Evolutionary conservation across 2,113 vertebrate genomes (phyloP).

Genomic region (Lonchura striata): DNA sequence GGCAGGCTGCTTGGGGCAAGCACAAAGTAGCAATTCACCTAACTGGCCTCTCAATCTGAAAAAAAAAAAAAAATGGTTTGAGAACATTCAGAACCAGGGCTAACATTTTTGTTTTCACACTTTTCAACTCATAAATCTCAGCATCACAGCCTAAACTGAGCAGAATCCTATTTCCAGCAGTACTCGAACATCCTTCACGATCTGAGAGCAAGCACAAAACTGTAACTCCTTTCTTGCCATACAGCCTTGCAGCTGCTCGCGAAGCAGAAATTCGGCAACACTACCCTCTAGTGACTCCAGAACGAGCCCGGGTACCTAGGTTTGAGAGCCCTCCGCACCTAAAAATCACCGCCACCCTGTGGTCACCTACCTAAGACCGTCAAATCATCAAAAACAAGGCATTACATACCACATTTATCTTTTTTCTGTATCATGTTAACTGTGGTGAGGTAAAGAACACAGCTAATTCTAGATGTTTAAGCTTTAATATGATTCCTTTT

Average conservation of each 20-base stretch:
- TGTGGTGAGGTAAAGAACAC: background rate
- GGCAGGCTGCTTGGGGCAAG: background rate
- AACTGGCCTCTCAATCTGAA: background rate
- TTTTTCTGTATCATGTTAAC: background rate
- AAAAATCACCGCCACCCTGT: background rate
- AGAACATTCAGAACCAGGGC: background rate
- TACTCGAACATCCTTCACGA: background rate
- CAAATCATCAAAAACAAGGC: background rate
- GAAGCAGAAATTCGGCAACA: background rate
- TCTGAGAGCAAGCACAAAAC: background rate
- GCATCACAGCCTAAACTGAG: background rate
- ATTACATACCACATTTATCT: background rate
- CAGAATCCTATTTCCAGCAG: background rate
- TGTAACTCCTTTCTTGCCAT: background rate
- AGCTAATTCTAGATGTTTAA: background rate
- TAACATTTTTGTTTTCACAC: background rate
- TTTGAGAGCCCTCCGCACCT: fast-evolving
- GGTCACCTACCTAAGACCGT: background rate
- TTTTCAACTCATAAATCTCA: background rate
- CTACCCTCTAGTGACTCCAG: background rate
- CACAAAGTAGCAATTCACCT: background rate
- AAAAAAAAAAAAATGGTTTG: background rate
- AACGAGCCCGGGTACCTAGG: fast-evolving
- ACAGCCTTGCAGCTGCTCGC: background rate
- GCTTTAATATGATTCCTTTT: background rate